These are phyloP conservation scores for Pseudochromis fuscus DNA, from an alignment of 2,797 vertebrate species.

Conservation along the genomic window DNA sequence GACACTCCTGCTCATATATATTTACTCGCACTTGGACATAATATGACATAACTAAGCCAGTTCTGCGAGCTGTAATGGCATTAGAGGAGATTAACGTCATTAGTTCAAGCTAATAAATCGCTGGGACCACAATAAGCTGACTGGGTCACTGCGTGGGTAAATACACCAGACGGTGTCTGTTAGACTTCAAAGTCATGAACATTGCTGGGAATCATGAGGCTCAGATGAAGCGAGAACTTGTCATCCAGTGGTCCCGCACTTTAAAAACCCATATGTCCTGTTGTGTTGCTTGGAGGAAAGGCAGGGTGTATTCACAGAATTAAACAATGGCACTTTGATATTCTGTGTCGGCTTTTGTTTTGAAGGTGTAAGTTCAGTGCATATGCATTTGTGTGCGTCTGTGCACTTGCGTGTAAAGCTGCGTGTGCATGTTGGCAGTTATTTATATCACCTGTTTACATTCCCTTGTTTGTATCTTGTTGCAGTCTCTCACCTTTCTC, in stretches of 20 bases:
- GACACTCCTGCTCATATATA: conserved; percentile 36
- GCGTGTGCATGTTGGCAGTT: conserved; percentile 57
- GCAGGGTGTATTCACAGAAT: conserved; percentile 50
- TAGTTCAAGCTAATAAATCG: conserved; percentile 60
- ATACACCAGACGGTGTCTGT: conserved; percentile 25
- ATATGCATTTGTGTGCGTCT: conserved; percentile 37
- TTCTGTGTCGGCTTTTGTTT: conserved; percentile 66
- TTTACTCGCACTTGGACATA: conserved; percentile 53
- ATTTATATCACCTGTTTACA: conserved; percentile 83
- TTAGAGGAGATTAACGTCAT: conserved; percentile 71
- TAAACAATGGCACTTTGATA: conserved; percentile 72
- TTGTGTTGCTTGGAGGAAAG: conserved; percentile 51
- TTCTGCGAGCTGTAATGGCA: conserved; percentile 48
- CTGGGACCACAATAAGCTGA: conserved; percentile 35
- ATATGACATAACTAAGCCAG: conserved; percentile 56
- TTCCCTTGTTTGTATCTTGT: conserved; percentile 76
- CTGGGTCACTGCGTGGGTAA: conserved; percentile 43
- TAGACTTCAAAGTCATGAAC: conserved; percentile 60
- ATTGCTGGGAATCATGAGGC: conserved; percentile 42
- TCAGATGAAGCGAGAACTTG: conserved; percentile 33
- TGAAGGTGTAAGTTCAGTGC: conserved; percentile 47
- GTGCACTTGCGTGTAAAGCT: conserved; percentile 26
- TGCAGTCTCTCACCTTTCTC: conserved; percentile 63
- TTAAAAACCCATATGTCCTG: conserved; percentile 29
- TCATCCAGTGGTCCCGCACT: conserved; percentile 29